Percentiles rank a stretch among this genome's conserved stretches.
phyloP scores from a whole-genome alignment of 2,113 vertebrate species.

The Hypocryptadius cinnamomeus region DNA sequence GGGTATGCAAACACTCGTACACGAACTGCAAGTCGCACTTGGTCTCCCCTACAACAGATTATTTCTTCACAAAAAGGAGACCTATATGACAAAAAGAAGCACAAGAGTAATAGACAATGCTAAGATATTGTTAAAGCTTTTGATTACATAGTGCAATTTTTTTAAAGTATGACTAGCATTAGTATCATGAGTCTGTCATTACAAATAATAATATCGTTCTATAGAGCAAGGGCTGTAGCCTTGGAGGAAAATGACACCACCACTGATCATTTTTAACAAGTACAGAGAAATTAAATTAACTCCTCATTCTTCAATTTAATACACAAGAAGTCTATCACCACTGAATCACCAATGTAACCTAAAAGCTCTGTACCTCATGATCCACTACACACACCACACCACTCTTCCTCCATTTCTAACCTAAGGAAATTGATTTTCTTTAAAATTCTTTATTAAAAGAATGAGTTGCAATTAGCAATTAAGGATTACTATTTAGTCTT shows the following conservation, averaged over 20 bases:
- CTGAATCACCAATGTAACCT: neutral
- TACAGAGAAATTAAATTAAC: neutral
- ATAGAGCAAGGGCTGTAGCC: neutral
- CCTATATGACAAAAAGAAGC: constrained; percentile 63
- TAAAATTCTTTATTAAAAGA: neutral
- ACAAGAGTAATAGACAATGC: neutral
- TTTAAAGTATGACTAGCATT: neutral
- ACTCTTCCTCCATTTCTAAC: neutral
- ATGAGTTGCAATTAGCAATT: neutral
- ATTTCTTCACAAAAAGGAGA: constrained; percentile 95
- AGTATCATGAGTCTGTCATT: neutral
- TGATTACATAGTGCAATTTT: neutral
- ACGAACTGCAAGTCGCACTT: constrained; percentile 89
- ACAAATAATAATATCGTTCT: neutral
- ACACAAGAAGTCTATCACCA: neutral
- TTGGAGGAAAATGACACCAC: neutral
- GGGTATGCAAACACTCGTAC: constrained; percentile 89
- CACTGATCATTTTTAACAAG: neutral
- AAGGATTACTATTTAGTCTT: neutral
- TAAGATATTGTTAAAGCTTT: neutral
- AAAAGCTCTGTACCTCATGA: neutral
- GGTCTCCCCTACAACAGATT: constrained; percentile 90
- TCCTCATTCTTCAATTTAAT: neutral
- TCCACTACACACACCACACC: neutral
- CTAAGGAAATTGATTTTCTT: neutral